Conservation (phyloP, 92 coral and sea anemone genomes). For the Actinostola sp. region DNA sequence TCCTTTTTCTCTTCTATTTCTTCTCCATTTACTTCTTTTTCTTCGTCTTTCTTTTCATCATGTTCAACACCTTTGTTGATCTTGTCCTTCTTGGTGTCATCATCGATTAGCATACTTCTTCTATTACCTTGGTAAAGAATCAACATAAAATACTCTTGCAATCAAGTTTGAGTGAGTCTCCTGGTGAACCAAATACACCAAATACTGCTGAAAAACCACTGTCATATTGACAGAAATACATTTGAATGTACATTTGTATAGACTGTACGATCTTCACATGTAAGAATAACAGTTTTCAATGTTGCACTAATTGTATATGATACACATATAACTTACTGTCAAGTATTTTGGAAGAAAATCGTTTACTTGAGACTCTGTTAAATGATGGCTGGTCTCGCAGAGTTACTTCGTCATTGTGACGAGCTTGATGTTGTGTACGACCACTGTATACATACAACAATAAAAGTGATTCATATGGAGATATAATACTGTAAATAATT, state of each 20-base stretch:
- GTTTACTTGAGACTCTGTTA: constrained; percentile 91
- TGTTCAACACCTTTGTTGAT: constrained; percentile 30
- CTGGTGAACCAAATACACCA: too few relatives aligned
- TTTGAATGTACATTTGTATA: too few relatives aligned
- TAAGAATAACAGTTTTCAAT: not conserved
- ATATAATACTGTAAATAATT: too few relatives aligned
- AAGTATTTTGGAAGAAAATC: constrained; percentile 90
- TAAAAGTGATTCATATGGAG: too few relatives aligned
- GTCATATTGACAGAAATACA: constrained; percentile 2
- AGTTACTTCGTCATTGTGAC: constrained; percentile 66
- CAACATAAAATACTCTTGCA: not conserved
- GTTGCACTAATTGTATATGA: not conserved
- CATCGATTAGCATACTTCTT: constrained; percentile 59
- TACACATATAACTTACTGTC: constrained; percentile 71
- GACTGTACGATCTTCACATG: too few relatives aligned
- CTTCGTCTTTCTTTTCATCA: constrained; percentile 56
- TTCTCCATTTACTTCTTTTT: constrained; percentile 55
- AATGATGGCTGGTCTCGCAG: constrained; percentile 75
- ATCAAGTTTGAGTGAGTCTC: not conserved
- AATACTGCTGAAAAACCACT: not conserved
- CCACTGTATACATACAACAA: too few relatives aligned
- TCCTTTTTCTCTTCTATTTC: constrained; percentile 2
- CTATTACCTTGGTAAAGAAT: constrained; percentile 65
- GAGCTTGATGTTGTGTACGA: constrained; percentile 92
- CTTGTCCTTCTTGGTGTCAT: constrained; percentile 61